These are phyloP conservation scores for Trichechus manatus DNA, from an alignment of 2,113 vertebrate species.

Conservation along the genomic window DNA sequence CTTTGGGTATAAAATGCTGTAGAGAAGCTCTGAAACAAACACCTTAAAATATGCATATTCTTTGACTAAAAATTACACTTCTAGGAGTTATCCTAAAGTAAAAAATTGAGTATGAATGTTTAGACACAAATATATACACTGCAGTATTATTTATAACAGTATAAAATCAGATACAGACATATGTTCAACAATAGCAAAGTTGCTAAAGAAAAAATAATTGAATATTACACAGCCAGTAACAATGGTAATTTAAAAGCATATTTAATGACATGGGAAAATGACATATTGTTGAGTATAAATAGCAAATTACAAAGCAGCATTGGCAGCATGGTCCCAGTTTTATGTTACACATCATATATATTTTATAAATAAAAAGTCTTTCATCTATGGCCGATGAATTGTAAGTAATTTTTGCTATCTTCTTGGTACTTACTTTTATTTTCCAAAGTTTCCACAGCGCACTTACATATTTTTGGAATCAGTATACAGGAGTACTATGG, in stretches of 20 bases:
- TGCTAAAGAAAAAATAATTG: not conserved
- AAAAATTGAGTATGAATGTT: not conserved
- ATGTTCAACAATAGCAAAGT: not conserved
- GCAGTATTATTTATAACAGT: not conserved
- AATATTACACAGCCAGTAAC: not conserved
- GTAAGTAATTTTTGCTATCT: not conserved
- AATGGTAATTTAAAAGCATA: not conserved
- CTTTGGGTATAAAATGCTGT: not conserved
- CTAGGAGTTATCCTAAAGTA: not conserved
- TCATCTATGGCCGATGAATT: not conserved
- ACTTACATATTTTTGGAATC: not conserved
- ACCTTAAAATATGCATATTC: not conserved
- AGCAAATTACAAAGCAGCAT: not conserved
- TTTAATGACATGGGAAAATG: not conserved
- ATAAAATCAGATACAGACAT: not conserved
- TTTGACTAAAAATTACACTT: not conserved
- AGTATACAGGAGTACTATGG: not conserved
- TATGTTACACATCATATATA: not conserved
- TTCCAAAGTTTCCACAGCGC: not conserved
- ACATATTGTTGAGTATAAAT: not conserved
- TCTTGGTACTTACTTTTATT: not conserved
- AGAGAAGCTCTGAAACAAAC: not conserved
- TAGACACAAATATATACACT: not conserved
- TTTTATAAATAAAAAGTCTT: not conserved
- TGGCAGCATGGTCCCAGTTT: not conserved